Conservation (phyloP, 2,888 invertebrate species). For the Drosophila planitibia region DNA sequence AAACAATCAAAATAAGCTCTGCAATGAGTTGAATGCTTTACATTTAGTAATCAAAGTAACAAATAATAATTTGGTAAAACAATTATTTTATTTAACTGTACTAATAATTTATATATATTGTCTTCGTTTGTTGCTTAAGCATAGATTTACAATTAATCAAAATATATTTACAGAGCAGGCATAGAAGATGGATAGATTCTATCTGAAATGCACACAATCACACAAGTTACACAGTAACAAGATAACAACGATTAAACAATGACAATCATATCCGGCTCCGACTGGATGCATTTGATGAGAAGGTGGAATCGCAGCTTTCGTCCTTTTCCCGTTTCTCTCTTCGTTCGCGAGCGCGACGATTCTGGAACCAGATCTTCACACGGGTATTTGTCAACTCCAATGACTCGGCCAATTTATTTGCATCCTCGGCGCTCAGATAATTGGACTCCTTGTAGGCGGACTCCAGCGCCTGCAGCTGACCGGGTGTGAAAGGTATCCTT, state of each 20-base stretch:
- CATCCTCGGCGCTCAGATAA: slow-evolving; percentile 89
- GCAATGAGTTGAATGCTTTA: neutral
- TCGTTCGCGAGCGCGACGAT: slow-evolving; percentile 91
- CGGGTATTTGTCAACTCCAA: slow-evolving; percentile 89
- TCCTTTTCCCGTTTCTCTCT: slow-evolving; percentile 87
- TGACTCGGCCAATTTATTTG: slow-evolving; percentile 87
- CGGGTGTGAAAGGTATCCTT: slow-evolving; percentile 89
- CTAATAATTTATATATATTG: slow-evolving; percentile 22
- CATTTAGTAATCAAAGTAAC: neutral
- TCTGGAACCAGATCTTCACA: slow-evolving; percentile 93
- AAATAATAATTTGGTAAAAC: neutral
- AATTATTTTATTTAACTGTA: neutral
- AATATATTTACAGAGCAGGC: slow-evolving; percentile 22
- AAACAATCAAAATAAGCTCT: neutral
- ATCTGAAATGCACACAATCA: slow-evolving; percentile 26
- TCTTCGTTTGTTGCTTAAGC: slow-evolving; percentile 11
- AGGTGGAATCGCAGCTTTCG: slow-evolving; percentile 82
- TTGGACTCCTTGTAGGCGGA: slow-evolving; percentile 88
- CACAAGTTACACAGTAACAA: slow-evolving; percentile 43
- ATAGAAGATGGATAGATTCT: neutral
- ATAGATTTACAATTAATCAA: slow-evolving; percentile 1
- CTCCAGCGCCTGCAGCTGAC: slow-evolving; percentile 88
- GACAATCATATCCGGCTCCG: slow-evolving; percentile 76
- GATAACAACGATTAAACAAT: slow-evolving; percentile 36
- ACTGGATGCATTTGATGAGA: slow-evolving; percentile 83